These are phyloP conservation scores for Agrilus biguttatus DNA, from an alignment of 2,888 invertebrate genomes.

Conservation along the genomic window DNA sequence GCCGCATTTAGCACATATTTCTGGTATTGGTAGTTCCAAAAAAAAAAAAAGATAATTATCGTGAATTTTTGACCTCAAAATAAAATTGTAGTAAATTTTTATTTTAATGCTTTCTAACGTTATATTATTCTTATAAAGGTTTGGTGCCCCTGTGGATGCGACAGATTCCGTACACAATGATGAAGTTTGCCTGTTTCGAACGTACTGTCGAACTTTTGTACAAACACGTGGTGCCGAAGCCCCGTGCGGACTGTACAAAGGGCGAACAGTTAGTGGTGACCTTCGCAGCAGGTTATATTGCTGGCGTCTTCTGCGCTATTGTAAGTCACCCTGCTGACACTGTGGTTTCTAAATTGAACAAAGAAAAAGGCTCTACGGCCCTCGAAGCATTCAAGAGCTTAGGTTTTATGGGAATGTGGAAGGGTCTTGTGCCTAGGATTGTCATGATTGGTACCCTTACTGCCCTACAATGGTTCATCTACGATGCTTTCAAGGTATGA, in stretches of 20 bases:
- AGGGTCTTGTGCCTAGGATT: constrained; percentile 83
- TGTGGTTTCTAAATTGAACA: constrained; percentile 93
- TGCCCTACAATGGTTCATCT: constrained; percentile 95
- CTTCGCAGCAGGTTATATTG: constrained; percentile 94
- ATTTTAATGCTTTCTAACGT: neutral
- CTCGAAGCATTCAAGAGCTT: constrained; percentile 60
- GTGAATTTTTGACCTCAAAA: no score
- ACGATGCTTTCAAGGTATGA: constrained; percentile 70
- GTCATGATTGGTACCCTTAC: constrained; percentile 96
- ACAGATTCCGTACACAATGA: constrained; percentile 99
- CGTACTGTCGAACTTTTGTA: constrained; percentile 90
- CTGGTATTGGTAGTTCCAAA: no score
- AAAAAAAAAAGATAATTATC: no score
- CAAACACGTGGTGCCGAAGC: constrained; percentile 81
- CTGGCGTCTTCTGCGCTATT: constrained; percentile 97
- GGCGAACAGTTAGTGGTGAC: constrained; percentile 90
- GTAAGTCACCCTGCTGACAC: constrained; percentile 99
- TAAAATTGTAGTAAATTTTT: neutral
- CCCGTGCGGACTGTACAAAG: constrained; percentile 80
- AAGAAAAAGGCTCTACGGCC: constrained; percentile 69
- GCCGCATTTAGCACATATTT: no score
- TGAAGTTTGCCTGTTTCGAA: constrained; percentile 99
- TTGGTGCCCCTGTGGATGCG: constrained; percentile 93
- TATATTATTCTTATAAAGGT: constrained; percentile 33
- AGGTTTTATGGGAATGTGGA: constrained; percentile 69